A percentile compares a stretch with the other conserved stretches of the same genome.
phyloP scores from a whole-genome alignment of 2,113 vertebrate species.

The Melanostigma gelatinosum region DNA sequence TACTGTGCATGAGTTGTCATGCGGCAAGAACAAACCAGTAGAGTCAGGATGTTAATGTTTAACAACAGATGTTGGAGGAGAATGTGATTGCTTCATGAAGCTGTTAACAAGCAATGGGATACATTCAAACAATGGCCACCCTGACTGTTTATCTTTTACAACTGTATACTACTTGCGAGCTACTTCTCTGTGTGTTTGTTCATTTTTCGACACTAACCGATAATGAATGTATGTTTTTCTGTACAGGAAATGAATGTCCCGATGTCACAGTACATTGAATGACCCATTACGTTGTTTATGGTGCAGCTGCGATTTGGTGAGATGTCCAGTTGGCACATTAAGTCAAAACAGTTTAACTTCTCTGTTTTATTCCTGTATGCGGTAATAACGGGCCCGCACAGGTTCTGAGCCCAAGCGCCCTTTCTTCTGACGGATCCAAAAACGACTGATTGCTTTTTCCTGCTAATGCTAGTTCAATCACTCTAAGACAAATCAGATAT shows the following conservation, averaged over 20 bases:
- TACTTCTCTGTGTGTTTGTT: slow-evolving; percentile 74
- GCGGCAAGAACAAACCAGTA: slow-evolving; percentile 34
- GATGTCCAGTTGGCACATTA: slow-evolving; percentile 57
- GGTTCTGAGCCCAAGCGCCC: slow-evolving; percentile 36
- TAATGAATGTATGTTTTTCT: slow-evolving; percentile 87
- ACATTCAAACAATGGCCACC: slow-evolving; percentile 64
- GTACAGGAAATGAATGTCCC: slow-evolving; percentile 82
- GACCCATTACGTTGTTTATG: slow-evolving; percentile 50
- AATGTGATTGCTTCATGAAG: slow-evolving; percentile 63
- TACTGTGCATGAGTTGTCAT: slow-evolving; percentile 44
- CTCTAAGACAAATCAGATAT: slow-evolving; percentile 49
- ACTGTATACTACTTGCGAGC: slow-evolving; percentile 77
- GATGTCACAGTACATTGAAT: slow-evolving; percentile 75
- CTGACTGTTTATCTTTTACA: slow-evolving; percentile 78
- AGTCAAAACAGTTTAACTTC: slow-evolving; percentile 45
- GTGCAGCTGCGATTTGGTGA: slow-evolving; percentile 50
- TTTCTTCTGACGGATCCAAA: slow-evolving; percentile 33
- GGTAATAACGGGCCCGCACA: slow-evolving; percentile 19
- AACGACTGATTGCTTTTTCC: slow-evolving; percentile 17
- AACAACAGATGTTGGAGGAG: slow-evolving; percentile 54
- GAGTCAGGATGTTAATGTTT: slow-evolving; percentile 59
- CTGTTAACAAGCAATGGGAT: slow-evolving; percentile 56
- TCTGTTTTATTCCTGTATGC: slow-evolving; percentile 23
- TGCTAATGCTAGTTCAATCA: slow-evolving; percentile 49
- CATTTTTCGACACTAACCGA: slow-evolving; percentile 82